Evolutionary conservation across 2,113 vertebrate genomes (phyloP).

Genomic region (Gasterosteus nipponicus): DNA sequence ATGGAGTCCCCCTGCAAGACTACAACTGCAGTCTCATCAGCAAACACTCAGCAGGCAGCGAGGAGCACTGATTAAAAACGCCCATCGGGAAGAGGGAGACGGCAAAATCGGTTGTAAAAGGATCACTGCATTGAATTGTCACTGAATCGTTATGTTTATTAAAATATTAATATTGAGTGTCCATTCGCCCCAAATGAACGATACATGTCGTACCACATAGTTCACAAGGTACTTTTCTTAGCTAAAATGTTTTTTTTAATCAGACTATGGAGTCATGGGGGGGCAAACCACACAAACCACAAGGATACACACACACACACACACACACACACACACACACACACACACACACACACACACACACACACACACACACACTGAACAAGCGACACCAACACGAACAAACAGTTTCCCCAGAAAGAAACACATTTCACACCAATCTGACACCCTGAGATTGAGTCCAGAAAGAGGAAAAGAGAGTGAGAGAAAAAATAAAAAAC

Average conservation of each 20-base stretch:
- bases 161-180: too few relatives aligned
- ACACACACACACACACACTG: background rate
- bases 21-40: constrained; percentile 53
- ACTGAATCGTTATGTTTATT: constrained; percentile 7
- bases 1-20: constrained; percentile 75
- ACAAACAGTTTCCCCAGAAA: constrained; percentile 6
- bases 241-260: too few relatives aligned
- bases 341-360: constrained; percentile 8
- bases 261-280: constrained; percentile 9
- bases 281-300: constrained; percentile 16
- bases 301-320: constrained; percentile 19
- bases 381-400: background rate
- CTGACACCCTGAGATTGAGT: constrained; percentile 61
- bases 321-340: background rate
- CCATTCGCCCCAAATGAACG: background rate
- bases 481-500: background rate
- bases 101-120: constrained; percentile 2
- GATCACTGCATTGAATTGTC: constrained; percentile 21
- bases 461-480: background rate
- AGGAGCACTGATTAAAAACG: constrained; percentile 29
- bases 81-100: constrained; percentile 16
- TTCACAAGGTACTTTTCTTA: background rate
- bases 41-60: constrained; percentile 14
- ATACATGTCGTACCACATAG: background rate
- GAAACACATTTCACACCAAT: constrained; percentile 70